Percentiles rank a stretch among this genome's conserved stretches.
These are phyloP conservation scores for Pao palembangensis DNA, from an alignment of 2,113 vertebrate species.

Conservation along the genomic window DNA sequence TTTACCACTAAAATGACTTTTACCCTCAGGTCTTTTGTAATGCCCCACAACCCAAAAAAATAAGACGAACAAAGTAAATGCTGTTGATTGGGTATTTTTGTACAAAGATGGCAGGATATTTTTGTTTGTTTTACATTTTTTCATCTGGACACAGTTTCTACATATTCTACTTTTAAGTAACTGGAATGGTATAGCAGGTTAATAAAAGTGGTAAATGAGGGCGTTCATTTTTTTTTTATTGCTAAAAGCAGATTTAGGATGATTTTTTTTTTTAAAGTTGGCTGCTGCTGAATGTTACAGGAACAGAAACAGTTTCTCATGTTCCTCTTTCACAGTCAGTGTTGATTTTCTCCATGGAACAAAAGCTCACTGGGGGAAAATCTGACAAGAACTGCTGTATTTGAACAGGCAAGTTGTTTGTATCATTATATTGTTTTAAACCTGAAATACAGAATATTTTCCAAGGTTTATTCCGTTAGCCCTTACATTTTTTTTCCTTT, in stretches of 20 bases:
- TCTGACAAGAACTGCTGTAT: background rate
- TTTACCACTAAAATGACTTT: no score
- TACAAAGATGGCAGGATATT: no score
- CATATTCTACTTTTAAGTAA: no score
- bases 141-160: no score
- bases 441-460: background rate
- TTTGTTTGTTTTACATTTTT: no score
- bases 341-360: background rate
- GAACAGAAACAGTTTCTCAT: background rate
- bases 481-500: background rate
- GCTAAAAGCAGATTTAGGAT: background rate
- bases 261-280: background rate
- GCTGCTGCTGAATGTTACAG: background rate
- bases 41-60: no score
- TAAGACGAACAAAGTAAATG: no score
- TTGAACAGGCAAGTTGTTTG: conserved; percentile 20
- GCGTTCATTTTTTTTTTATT: background rate
- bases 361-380: background rate
- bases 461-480: background rate
- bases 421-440: background rate
- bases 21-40: no score
- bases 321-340: conserved; percentile 40
- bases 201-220: no score
- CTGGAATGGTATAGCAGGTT: no score
- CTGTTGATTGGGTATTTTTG: no score